A percentile compares a stretch with the other conserved stretches of the same genome.
Evolutionary conservation across 2,888 invertebrate genomes (phyloP).

Genomic region (Synanthedon andrenaeformis): DNA sequence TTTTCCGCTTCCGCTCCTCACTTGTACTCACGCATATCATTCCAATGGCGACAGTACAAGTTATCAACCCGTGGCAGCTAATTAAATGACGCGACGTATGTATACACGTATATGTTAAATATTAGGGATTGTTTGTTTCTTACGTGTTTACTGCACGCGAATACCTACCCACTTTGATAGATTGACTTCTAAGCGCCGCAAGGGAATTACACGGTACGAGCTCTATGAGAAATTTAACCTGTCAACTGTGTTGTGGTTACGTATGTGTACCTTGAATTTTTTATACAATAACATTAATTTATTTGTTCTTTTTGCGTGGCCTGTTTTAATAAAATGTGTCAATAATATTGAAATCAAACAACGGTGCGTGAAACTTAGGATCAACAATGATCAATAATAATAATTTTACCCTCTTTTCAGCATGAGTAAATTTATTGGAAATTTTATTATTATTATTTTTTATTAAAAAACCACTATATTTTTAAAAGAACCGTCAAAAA

Average conservation of each 20-base stretch:
- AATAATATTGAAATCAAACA: no score
- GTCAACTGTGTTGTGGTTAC: constrained; percentile 14
- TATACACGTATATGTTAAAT: constrained; percentile 9
- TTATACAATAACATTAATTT: no score
- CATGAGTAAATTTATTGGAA: no score
- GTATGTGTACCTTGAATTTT: constrained; percentile 7
- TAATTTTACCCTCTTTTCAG: no score
- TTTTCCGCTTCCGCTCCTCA: not conserved
- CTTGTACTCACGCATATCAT: not conserved
- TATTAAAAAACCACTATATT: no score
- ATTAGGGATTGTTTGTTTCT: constrained; percentile 14
- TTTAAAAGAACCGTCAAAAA: no score
- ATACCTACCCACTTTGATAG: constrained; percentile 20
- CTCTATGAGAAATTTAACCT: constrained; percentile 17
- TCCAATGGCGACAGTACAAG: constrained; percentile 10
- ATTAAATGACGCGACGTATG: constrained; percentile 24
- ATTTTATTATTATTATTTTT: no score
- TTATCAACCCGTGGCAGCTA: constrained; percentile 26
- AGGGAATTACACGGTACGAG: constrained; percentile 13
- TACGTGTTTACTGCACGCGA: constrained; percentile 15
- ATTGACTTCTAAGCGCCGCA: constrained; percentile 39
- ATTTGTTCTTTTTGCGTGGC: no score
- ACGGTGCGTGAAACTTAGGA: no score
- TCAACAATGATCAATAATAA: no score
- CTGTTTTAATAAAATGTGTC: no score